Percentiles rank a stretch among this genome's conserved stretches.
Evolutionary conservation across 2,797 vertebrate species (phyloP).

Genomic region (Gymnothorax reevesii): DNA sequence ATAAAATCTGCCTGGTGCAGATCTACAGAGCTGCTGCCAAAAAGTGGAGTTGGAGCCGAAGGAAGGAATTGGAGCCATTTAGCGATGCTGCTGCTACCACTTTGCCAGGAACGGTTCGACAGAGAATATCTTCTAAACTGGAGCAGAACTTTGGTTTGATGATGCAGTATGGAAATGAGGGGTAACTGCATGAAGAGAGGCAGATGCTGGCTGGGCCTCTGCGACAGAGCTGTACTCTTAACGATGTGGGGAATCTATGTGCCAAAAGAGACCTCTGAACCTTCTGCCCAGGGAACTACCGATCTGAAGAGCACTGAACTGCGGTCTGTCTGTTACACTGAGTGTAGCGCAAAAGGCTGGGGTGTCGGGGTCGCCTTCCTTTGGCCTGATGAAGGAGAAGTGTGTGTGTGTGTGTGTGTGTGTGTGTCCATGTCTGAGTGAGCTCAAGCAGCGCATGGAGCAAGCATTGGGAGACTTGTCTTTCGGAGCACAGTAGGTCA

Average conservation of each 20-base stretch:
- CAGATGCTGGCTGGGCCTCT: background rate
- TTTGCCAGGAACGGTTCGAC: background rate
- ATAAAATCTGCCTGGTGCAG: background rate
- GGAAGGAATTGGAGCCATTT: conserved; percentile 1
- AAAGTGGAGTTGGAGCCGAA: background rate
- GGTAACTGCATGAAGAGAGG: background rate
- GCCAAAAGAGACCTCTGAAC: background rate
- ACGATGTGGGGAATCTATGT: background rate
- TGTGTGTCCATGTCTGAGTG: background rate
- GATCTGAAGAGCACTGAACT: conserved; percentile 39
- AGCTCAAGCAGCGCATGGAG: too few relatives aligned
- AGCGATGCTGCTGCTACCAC: background rate
- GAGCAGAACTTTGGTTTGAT: background rate
- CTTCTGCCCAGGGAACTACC: conserved; percentile 39
- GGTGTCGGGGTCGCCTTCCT: background rate
- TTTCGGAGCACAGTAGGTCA: background rate
- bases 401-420: background rate
- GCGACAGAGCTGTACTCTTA: conserved; percentile 11
- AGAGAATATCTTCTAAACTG: background rate
- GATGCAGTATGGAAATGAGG: background rate
- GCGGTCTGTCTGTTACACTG: background rate
- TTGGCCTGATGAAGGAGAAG: background rate
- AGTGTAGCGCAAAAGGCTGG: background rate
- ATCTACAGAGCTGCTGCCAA: background rate
- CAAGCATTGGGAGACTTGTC: background rate